A percentile compares a stretch with the other conserved stretches of the same genome.
Evolutionary conservation across 1,140 invertebrate genomes (phyloP).

Genomic region (Drosophila azteca): DNA sequence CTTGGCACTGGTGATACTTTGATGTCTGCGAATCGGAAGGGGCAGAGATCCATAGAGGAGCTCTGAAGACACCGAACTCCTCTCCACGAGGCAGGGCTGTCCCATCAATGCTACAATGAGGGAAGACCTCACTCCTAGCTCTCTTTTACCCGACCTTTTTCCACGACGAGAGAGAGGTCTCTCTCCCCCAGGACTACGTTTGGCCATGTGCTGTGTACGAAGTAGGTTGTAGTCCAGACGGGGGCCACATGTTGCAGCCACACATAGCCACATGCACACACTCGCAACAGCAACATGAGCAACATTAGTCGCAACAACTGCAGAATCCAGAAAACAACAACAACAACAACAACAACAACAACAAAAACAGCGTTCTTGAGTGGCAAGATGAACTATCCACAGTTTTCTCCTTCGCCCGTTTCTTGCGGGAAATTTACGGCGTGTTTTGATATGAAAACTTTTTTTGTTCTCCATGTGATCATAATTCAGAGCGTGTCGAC

Average conservation of each 20-base stretch:
- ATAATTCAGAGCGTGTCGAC: slow-evolving; percentile 74
- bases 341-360: slow-evolving; percentile 13
- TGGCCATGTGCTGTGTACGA: background rate
- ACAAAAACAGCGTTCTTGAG: too few species aligned
- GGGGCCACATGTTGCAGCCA: slow-evolving; percentile 47
- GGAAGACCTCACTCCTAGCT: too few species aligned
- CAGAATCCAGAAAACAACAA: background rate
- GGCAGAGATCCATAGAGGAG: too few species aligned
- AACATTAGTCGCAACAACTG: too few species aligned
- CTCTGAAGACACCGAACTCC: too few species aligned
- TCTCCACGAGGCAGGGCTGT: too few species aligned
- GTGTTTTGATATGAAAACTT: slow-evolving; percentile 54
- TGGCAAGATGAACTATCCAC: background rate
- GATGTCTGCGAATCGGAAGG: too few species aligned
- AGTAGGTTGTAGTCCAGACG: slow-evolving; percentile 20
- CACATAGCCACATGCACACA: slow-evolving; percentile 35
- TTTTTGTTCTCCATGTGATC: slow-evolving; percentile 56
- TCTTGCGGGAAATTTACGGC: slow-evolving; percentile 55
- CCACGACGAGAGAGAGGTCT: too few species aligned
- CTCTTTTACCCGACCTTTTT: too few species aligned
- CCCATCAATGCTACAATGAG: too few species aligned
- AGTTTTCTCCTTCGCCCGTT: background rate
- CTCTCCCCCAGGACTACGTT: too few species aligned
- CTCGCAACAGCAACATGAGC: slow-evolving; percentile 2
- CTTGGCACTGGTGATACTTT: too few species aligned